Evolutionary conservation across 1,140 invertebrate species (phyloP), one percentile per base, ranked within the genome.

Genomic region (Tetranychus cinnabarinus): DNA sequence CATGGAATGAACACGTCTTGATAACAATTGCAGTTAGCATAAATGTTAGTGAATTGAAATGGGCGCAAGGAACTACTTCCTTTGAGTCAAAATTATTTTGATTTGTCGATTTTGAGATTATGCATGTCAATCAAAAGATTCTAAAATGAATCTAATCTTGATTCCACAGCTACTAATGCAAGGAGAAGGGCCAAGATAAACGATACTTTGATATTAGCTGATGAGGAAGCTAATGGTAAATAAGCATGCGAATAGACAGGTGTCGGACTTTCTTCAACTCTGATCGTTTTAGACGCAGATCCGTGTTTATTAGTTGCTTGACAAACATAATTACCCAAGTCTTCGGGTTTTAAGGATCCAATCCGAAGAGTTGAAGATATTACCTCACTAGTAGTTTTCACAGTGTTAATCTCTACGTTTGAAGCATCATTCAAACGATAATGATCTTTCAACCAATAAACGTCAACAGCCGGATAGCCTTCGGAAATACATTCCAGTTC

Each of bases 401-500:
- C 90, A 69, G 89, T 84, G 0, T 86, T 88, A 66, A 91, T 84
- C 13, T 67, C 77, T 68, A 86, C 86, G 76, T 91, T 86, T 67
- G 90, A 86, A 73, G 89, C 90, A 65, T 89, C 90, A 0, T 83
- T 81, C 5, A 91, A 67, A 2, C 56, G 46, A 61, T 82, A 77
- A 7, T 82, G 82, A 66, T 88, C 84, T 70, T 90, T 89, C 5
- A 85, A 69, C 88, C 88, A 93, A 2, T 79, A 76, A 3, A 79
- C 76, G 60, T 91, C 86, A 1, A 84, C 83, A 5, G 88, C 86
- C 8, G 88, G 88, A 72, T 89, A 92, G 0, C 88, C 87, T 72
- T 90, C 86, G 2, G 92, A 82, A 68, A 88, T 85, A 68, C 88
- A 93, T 67, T 89, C 85, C 61, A 93, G 70, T 69, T 92, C 87